Conservation (phyloP, 2,888 invertebrate species). For the Torymus texanus region DNA sequence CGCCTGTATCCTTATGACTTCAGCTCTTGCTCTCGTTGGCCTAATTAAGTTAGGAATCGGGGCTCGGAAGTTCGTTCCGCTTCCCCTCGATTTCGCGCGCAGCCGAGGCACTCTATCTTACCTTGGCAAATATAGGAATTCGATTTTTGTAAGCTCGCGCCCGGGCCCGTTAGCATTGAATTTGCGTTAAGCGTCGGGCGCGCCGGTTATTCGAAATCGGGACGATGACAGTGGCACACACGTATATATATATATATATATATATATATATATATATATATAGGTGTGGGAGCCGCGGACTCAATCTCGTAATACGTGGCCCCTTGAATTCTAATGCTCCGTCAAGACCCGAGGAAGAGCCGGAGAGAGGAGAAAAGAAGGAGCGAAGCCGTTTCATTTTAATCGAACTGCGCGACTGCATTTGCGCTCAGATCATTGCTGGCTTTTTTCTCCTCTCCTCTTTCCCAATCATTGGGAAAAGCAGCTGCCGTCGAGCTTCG, state of each 20-base stretch:
- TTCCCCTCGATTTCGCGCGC: neutral
- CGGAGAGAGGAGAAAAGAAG: neutral
- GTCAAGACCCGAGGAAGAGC: conserved; percentile 5
- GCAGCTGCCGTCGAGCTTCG: too few relatives aligned
- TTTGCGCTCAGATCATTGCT: too few relatives aligned
- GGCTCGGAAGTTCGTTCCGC: too few relatives aligned
- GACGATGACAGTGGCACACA: neutral
- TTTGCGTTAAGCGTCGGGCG: conserved; percentile 34
- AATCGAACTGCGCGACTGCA: conserved; percentile 41
- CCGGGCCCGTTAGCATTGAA: conserved; percentile 36
- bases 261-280: too few relatives aligned
- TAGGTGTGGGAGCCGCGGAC: conserved; percentile 20
- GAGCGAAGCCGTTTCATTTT: conserved; percentile 37
- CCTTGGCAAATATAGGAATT: conserved; percentile 30
- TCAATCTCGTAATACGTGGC: conserved; percentile 48
- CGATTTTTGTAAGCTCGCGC: conserved; percentile 40
- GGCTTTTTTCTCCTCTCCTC: conserved; percentile 8
- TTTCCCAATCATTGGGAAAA: neutral
- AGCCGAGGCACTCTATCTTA: conserved; percentile 3
- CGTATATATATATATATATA: neutral
- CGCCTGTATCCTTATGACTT: neutral
- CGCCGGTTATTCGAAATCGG: neutral
- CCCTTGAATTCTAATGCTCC: conserved; percentile 50
- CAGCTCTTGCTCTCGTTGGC: neutral
- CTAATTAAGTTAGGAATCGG: conserved; percentile 37